Evolutionary conservation across 2,113 vertebrate species (phyloP).

Genomic region (Epinephelus cyanopodus): DNA sequence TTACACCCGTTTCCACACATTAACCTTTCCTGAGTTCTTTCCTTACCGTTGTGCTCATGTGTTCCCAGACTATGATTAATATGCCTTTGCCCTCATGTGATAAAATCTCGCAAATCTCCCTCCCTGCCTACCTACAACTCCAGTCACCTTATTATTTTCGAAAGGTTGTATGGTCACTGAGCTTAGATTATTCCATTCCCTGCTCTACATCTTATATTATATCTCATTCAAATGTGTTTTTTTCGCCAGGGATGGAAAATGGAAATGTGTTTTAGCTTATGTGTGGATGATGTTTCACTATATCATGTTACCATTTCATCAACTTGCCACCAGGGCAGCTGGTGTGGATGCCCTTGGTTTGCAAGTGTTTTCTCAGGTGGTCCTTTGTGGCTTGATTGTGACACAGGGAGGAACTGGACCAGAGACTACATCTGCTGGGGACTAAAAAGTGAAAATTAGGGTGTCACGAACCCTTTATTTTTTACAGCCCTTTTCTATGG

Average conservation of each 20-base stretch:
- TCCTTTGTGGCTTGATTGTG: conserved; percentile 42
- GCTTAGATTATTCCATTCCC: conserved; percentile 77
- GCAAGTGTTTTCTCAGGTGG: conserved; percentile 41
- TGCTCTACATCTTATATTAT: conserved; percentile 41
- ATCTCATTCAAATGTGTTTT: conserved; percentile 69
- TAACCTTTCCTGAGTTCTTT: conserved; percentile 74
- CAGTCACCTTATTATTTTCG: conserved; percentile 76
- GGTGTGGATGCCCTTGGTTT: conserved; percentile 45
- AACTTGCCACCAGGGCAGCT: conserved; percentile 45
- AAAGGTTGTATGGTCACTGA: conserved; percentile 76
- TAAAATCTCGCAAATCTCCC: conserved; percentile 79
- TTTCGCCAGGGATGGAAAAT: conserved; percentile 77
- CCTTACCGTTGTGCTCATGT: conserved; percentile 56
- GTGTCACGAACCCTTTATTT: conserved; percentile 41
- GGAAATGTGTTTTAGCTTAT: conserved; percentile 69
- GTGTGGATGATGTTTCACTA: conserved; percentile 59
- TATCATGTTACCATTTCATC: conserved; percentile 68
- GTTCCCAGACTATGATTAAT: conserved; percentile 72
- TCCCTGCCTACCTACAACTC: conserved; percentile 62
- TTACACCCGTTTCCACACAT: conserved; percentile 73
- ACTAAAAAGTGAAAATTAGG: conserved; percentile 20
- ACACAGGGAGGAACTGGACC: conserved; percentile 35
- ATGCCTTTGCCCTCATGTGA: conserved; percentile 72
- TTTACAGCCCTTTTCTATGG: conserved; percentile 1
- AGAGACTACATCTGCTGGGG: neutral